These are phyloP conservation scores for Hemibagrus wyckioides DNA, from an alignment of 2,113 vertebrate species.

Conservation along the genomic window DNA sequence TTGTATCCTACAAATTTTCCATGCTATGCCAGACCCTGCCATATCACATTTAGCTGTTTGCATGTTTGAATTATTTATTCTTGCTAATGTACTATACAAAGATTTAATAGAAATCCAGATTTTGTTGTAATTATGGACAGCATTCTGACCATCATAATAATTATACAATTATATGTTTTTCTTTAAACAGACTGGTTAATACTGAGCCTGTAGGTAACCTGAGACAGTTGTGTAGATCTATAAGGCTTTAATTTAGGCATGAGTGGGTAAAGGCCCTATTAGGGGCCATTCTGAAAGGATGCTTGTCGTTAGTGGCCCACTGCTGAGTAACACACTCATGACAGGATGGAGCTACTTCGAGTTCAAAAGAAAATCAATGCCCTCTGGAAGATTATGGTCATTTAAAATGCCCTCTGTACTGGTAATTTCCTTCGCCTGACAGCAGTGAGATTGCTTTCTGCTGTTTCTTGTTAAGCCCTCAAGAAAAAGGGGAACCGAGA, in stretches of 20 bases:
- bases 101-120: neutral
- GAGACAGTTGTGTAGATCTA: conserved; percentile 13
- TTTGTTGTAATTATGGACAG: neutral
- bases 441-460: conserved; percentile 53
- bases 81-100: neutral
- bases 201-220: neutral
- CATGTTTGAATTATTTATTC: neutral
- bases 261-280: conserved; percentile 13
- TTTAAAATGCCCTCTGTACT: conserved; percentile 62
- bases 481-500: conserved; percentile 32
- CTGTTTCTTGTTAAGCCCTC: conserved; percentile 64
- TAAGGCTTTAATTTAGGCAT: conserved; percentile 31
- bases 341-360: conserved; percentile 60
- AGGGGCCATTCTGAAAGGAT: conserved; percentile 24
- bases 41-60: neutral
- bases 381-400: conserved; percentile 67
- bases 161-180: neutral
- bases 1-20: neutral
- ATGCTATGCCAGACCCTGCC: neutral
- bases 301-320: conserved; percentile 47
- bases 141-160: neutral
- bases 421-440: conserved; percentile 64
- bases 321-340: conserved; percentile 67
- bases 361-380: conserved; percentile 69
- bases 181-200: neutral